phyloP scores from a whole-genome alignment of 1,140 invertebrate species.

The Drosophila navojoa region DNA sequence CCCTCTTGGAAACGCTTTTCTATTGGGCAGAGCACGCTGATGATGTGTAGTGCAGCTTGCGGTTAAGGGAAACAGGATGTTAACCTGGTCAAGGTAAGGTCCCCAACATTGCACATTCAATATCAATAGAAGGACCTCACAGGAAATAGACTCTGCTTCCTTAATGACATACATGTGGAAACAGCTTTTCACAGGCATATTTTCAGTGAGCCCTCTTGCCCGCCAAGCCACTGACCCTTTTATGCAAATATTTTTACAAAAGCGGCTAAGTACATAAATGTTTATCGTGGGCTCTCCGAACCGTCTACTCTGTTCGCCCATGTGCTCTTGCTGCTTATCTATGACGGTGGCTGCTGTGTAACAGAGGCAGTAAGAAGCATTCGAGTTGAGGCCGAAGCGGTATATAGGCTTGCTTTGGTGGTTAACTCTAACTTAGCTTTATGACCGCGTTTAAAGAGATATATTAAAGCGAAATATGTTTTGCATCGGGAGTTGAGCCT shows the following conservation, averaged over 20 bases:
- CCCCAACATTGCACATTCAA: conserved; percentile 5
- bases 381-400: background rate
- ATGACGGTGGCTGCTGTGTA: conserved; percentile 7
- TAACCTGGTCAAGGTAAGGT: conserved; percentile 20
- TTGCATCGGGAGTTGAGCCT: conserved; percentile 19
- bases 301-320: conserved; percentile 9
- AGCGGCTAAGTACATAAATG: conserved; percentile 43
- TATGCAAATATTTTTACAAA: conserved; percentile 76
- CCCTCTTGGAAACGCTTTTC: background rate
- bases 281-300: conserved; percentile 9
- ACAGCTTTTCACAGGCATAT: conserved; percentile 4
- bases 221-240: conserved; percentile 75
- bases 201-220: conserved; percentile 5
- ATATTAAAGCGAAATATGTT: conserved; percentile 47
- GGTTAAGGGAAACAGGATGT: conserved; percentile 2
- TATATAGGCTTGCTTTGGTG: background rate
- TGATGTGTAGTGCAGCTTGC: too few relatives aligned
- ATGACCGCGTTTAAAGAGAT: conserved; percentile 36
- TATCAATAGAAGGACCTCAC: conserved; percentile 11
- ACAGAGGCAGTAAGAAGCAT: conserved; percentile 1
- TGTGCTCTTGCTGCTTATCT: conserved; percentile 39
- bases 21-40: background rate
- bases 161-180: conserved; percentile 33
- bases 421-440: background rate
- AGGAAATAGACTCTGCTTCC: conserved; percentile 28